Evolutionary conservation across 1,140 invertebrate genomes (phyloP).

Genomic region (Hestina assimilis): DNA sequence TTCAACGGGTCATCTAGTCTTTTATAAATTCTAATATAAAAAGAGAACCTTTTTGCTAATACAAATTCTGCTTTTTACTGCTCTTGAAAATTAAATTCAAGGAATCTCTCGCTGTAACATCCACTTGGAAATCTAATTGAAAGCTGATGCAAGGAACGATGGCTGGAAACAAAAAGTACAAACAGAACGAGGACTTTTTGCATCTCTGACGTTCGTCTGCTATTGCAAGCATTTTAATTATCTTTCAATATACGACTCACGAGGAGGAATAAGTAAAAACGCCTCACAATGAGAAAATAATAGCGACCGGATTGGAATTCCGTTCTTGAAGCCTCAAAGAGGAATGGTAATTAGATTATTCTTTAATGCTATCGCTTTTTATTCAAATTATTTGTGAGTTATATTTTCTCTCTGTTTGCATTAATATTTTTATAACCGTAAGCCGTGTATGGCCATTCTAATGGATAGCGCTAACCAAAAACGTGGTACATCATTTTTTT

Average conservation of each 20-base stretch:
- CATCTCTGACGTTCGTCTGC: conserved; percentile 37
- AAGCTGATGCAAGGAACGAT: conserved; percentile 23
- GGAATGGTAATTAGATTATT: conserved; percentile 1
- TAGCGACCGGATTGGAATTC: conserved; percentile 46
- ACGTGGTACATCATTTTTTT: too few species aligned
- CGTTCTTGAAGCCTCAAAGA: conserved; percentile 20
- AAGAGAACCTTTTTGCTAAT: background rate
- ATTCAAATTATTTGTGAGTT: background rate
- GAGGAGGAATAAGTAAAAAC: conserved; percentile 45
- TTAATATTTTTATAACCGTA: too few species aligned
- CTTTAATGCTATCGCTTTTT: conserved; percentile 17
- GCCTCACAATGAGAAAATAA: conserved; percentile 53
- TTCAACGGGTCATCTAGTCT: too few species aligned
- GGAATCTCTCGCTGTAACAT: background rate
- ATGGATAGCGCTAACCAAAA: too few species aligned
- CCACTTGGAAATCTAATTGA: conserved; percentile 28
- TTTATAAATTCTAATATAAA: too few species aligned
- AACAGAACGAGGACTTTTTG: conserved; percentile 31
- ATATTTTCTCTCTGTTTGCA: too few species aligned
- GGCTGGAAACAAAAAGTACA: conserved; percentile 17
- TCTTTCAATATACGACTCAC: conserved; percentile 50
- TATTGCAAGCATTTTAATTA: conserved; percentile 62
- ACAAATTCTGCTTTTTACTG: background rate
- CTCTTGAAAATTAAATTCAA: conserved; percentile 1
- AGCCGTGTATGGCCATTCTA: too few species aligned